Conservation (phyloP, 2,797 vertebrate genomes). For the Pelodytes ibericus region DNA sequence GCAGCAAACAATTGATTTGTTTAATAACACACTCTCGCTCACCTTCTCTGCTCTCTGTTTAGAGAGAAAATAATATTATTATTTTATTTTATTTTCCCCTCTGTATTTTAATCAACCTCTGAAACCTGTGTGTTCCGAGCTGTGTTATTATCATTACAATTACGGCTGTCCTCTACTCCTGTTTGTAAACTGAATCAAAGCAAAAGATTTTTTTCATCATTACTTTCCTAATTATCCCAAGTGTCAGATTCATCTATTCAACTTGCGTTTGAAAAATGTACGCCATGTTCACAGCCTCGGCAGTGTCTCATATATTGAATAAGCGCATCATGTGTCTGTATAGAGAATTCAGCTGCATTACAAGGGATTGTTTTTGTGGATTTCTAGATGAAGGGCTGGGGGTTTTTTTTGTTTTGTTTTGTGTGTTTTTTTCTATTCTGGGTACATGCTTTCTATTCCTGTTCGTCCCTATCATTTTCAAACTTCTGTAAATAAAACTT, state of each 20-base stretch:
- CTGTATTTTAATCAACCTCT: conserved; percentile 34
- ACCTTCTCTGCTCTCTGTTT: conserved; percentile 30
- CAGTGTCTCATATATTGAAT: conserved; percentile 3
- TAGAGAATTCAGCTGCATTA: not conserved
- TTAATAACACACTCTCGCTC: conserved; percentile 14
- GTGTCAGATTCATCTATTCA: conserved; percentile 33
- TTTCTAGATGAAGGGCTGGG: not conserved
- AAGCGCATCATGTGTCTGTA: not conserved
- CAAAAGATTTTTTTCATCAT: conserved; percentile 33
- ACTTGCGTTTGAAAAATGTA: conserved; percentile 7
- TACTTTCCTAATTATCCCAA: conserved; percentile 45
- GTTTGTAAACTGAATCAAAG: conserved; percentile 27
- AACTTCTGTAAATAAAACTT: too few species aligned
- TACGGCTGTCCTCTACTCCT: conserved; percentile 25
- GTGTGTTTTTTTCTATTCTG: too few species aligned
- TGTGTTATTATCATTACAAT: conserved; percentile 23
- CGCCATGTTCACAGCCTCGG: conserved; percentile 8
- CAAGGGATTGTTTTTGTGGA: not conserved
- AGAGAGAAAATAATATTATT: too few species aligned
- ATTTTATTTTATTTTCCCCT: conserved; percentile 24
- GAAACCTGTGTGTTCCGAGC: conserved; percentile 13
- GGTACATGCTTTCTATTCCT: too few species aligned
- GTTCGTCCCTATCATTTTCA: too few species aligned
- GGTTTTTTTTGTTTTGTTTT: too few species aligned
- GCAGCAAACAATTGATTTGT: conserved; percentile 11